Conservation (phyloP, 2,797 vertebrate species). For the Muscicapa striata region DNA sequence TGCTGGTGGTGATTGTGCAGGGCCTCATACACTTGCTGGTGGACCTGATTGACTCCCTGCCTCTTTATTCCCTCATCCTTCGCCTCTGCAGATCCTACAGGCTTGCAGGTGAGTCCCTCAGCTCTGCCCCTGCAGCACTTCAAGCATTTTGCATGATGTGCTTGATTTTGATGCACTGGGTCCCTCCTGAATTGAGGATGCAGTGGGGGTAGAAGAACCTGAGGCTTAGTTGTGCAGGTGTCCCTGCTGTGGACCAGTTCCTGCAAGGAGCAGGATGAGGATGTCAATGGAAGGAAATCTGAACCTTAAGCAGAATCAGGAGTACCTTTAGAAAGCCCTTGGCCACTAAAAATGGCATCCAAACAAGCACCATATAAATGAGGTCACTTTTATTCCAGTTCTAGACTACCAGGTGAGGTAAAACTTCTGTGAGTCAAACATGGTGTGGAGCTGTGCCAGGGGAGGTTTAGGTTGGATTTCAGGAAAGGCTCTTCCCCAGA, state of each 20-base stretch:
- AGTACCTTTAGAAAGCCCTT: background rate
- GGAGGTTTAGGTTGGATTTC: accelerated
- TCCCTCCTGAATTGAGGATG: background rate
- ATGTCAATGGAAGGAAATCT: background rate
- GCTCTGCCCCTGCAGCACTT: background rate
- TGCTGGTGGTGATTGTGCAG: constrained; percentile 92
- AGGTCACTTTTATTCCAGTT: background rate
- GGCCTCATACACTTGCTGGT: constrained; percentile 89
- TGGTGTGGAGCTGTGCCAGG: background rate
- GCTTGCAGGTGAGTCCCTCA: constrained; percentile 82
- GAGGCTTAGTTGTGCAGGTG: accelerated
- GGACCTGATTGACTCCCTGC: constrained; percentile 91
- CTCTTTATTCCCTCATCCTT: constrained; percentile 86
- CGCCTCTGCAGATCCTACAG: constrained; percentile 88
- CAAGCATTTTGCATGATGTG: background rate
- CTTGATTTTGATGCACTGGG: background rate
- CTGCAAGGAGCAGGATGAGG: background rate
- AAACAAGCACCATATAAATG: background rate
- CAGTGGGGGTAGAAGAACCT: background rate
- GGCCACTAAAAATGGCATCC: background rate
- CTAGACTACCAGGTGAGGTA: background rate
- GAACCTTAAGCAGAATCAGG: background rate
- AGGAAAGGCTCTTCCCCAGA: background rate
- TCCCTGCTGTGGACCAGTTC: background rate
- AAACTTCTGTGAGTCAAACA: background rate